phyloP scores from a whole-genome alignment of 35 echinoderm and acorn worm species.

The Ophiothrix spiculata region DNA sequence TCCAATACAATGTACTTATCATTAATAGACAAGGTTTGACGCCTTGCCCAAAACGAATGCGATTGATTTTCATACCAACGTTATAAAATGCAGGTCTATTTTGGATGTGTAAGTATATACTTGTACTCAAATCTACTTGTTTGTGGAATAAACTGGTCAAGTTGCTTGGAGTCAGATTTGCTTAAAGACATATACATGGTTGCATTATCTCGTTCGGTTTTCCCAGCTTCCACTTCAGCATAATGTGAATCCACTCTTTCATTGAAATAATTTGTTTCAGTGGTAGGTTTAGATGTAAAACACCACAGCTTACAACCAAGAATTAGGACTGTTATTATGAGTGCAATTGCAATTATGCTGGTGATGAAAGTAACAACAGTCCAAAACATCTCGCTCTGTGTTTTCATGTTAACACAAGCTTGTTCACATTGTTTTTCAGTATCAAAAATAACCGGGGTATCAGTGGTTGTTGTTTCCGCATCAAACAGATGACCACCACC shows the following conservation, averaged over 20 bases:
- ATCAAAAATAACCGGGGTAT: background rate
- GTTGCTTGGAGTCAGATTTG: too few species aligned
- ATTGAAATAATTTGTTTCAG: background rate
- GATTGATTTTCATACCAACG: too few species aligned
- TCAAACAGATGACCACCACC: background rate
- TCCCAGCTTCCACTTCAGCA: background rate
- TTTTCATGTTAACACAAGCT: background rate
- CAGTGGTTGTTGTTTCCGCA: background rate
- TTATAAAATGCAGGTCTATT: too few species aligned
- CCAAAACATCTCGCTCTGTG: background rate
- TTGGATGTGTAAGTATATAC: too few species aligned
- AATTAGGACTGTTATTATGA: background rate
- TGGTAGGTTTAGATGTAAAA: background rate
- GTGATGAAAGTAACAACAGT: background rate
- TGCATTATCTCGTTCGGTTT: background rate
- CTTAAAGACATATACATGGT: background rate
- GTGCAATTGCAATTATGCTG: background rate
- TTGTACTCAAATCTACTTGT: too few species aligned
- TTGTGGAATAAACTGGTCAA: too few species aligned
- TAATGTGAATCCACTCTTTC: background rate
- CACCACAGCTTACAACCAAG: background rate
- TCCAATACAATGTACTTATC: too few species aligned
- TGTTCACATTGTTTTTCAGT: background rate
- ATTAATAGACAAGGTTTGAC: too few species aligned
- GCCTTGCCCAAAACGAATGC: too few species aligned